phyloP scores from a whole-genome alignment of 1,140 invertebrate genomes.

The Drosophila novamexicana region DNA sequence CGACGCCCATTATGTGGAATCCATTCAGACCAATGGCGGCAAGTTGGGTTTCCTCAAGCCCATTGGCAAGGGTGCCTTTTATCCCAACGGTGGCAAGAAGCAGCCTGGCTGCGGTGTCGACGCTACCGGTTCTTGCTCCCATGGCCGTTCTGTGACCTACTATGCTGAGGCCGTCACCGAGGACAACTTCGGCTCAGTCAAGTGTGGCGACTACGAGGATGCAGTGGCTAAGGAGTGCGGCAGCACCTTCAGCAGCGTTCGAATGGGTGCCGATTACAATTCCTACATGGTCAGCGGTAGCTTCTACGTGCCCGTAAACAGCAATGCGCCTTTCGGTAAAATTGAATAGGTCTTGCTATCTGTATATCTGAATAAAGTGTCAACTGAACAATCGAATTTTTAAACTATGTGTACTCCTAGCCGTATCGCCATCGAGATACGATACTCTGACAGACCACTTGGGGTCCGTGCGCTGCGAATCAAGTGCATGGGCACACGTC shows the following conservation, averaged over 20 bases:
- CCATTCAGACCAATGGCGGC: slow-evolving; percentile 89
- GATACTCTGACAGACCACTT: slow-evolving; percentile 3
- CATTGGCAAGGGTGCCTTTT: slow-evolving; percentile 86
- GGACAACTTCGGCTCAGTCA: slow-evolving; percentile 46
- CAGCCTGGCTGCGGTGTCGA: slow-evolving; percentile 86
- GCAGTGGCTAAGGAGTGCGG: slow-evolving; percentile 46
- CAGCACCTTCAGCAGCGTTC: slow-evolving; percentile 48
- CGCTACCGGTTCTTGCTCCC: slow-evolving; percentile 75
- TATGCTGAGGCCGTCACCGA: slow-evolving; percentile 59
- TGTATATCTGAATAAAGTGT: slow-evolving; percentile 15
- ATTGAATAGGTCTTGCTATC: slow-evolving; percentile 12
- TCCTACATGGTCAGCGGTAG: slow-evolving; percentile 26
- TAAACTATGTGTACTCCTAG: slow-evolving; percentile 1
- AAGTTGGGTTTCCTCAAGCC: slow-evolving; percentile 85
- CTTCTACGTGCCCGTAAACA: slow-evolving; percentile 47
- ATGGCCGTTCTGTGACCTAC: slow-evolving; percentile 58
- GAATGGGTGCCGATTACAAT: slow-evolving; percentile 44
- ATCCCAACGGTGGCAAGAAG: slow-evolving; percentile 85
- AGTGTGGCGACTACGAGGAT: slow-evolving; percentile 32
- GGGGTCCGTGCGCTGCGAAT: slow-evolving; percentile 6
- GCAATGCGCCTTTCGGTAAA: slow-evolving; percentile 27
- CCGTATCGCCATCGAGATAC: slow-evolving; percentile 17
- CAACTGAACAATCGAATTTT: background rate
- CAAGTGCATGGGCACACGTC: slow-evolving; percentile 27
- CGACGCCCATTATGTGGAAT: slow-evolving; percentile 89